phyloP scores from a whole-genome alignment of 23 tunicate species.

The Aplidium turbinatum region DNA sequence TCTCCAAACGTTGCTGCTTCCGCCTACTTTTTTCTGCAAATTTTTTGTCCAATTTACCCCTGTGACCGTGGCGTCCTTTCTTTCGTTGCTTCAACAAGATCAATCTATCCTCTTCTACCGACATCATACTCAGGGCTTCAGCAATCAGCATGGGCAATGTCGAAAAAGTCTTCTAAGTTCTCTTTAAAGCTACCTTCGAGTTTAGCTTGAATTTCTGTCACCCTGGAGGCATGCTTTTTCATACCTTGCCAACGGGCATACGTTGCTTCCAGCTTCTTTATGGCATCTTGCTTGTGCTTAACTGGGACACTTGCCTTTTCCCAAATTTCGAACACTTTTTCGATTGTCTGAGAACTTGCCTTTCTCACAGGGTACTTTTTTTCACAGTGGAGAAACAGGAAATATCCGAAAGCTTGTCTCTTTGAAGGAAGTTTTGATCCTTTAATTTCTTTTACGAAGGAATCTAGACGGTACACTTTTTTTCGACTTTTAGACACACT shows the following conservation, averaged over 20 bases:
- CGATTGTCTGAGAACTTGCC: not conserved
- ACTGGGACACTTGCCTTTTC: slow-evolving; percentile 6
- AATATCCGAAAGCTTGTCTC: slow-evolving; percentile 3
- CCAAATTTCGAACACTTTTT: not conserved
- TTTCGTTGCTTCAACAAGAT: too few relatives aligned
- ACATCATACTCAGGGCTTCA: not conserved
- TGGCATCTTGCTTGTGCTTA: too few relatives aligned
- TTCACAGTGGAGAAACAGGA: slow-evolving; percentile 1
- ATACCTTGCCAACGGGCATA: not conserved
- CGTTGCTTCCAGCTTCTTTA: too few relatives aligned
- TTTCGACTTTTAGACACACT: not conserved
- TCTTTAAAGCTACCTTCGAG: not conserved
- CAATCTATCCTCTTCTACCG: too few relatives aligned
- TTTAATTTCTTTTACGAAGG: not conserved
- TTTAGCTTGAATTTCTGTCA: not conserved
- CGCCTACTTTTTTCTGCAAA: too few relatives aligned
- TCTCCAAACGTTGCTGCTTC: too few relatives aligned
- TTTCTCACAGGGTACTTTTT: not conserved
- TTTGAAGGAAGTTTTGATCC: slow-evolving; percentile 7
- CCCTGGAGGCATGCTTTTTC: not conserved
- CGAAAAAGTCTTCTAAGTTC: not conserved
- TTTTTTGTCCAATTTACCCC: too few relatives aligned
- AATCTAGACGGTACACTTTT: not conserved
- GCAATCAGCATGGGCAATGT: slow-evolving; percentile 13
- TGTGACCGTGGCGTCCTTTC: too few relatives aligned